phyloP scores from a whole-genome alignment of 2,113 vertebrate species.

The Salvator merianae region DNA sequence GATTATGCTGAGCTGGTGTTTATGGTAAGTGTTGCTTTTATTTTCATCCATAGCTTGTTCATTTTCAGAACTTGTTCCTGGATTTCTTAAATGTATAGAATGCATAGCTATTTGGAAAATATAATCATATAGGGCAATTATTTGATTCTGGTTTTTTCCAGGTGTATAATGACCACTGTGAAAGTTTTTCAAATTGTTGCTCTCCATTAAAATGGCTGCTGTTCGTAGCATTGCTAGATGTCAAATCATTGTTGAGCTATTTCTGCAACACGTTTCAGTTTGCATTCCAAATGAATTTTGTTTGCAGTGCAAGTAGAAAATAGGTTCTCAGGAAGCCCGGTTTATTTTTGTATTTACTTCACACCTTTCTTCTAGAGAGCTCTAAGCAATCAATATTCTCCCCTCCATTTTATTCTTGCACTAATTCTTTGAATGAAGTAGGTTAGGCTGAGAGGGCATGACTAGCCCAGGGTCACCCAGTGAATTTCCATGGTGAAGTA shows the following conservation, averaged over 20 bases:
- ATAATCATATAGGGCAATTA: not conserved
- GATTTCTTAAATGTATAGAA: not conserved
- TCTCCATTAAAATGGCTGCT: not conserved
- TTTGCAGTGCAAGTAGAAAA: not conserved
- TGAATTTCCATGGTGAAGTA: no score
- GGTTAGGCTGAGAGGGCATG: no score
- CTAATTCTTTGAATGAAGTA: no score
- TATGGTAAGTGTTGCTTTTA: constrained; percentile 83
- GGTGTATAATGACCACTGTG: not conserved
- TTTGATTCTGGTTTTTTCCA: not conserved
- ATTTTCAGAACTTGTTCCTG: constrained; percentile 1
- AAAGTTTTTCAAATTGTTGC: not conserved
- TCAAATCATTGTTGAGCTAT: not conserved
- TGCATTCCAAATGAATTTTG: not conserved
- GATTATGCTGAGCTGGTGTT: constrained; percentile 96
- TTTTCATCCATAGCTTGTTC: not conserved
- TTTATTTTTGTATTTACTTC: not conserved
- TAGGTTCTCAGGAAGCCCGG: not conserved
- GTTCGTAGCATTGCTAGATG: not conserved
- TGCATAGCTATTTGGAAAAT: not conserved
- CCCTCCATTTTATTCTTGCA: no score
- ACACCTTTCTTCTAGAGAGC: no score
- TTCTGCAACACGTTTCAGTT: not conserved
- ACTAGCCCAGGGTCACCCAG: no score
- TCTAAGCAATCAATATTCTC: no score